These are phyloP conservation scores for Proales similis DNA, from an alignment of 1,140 invertebrate genomes.

Conservation along the genomic window DNA sequence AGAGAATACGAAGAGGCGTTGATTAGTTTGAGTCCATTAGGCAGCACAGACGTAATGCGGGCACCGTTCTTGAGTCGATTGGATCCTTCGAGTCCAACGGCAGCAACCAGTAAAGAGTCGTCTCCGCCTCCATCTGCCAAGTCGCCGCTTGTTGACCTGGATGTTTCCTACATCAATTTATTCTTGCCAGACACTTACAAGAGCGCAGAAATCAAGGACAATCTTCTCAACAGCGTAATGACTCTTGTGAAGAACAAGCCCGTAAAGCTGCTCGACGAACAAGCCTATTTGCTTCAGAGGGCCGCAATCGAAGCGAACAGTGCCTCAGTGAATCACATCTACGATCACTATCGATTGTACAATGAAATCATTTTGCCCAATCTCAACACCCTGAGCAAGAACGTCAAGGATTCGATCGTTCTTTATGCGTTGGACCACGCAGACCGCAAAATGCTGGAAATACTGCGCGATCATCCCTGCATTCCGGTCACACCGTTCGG, in stretches of 20 bases:
- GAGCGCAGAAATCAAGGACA: conserved; percentile 24
- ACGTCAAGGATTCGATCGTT: conserved; percentile 37
- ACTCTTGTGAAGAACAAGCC: conserved; percentile 21
- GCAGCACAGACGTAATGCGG: background rate
- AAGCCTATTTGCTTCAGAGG: conserved; percentile 25
- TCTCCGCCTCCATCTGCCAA: background rate
- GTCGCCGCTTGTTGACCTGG: background rate
- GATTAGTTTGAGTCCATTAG: conserved; percentile 30
- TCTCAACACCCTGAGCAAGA: conserved; percentile 25
- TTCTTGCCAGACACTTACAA: conserved; percentile 34
- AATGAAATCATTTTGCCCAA: conserved; percentile 37
- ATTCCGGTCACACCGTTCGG: conserved; percentile 34
- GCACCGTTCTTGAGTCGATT: too few species aligned
- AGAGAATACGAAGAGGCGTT: conserved; percentile 36
- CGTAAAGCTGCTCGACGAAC: conserved; percentile 22
- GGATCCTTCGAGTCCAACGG: too few species aligned
- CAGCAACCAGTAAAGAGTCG: background rate
- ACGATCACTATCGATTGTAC: conserved; percentile 36
- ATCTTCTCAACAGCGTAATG: conserved; percentile 18
- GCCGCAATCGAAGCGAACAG: background rate
- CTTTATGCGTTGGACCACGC: conserved; percentile 36
- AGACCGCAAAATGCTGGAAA: conserved; percentile 32
- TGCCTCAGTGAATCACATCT: background rate
- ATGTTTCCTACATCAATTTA: too few species aligned
- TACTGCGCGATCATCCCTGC: conserved; percentile 32